Evolutionary conservation across 2,113 vertebrate species (phyloP).

Genomic region (Lampris incognitus): DNA sequence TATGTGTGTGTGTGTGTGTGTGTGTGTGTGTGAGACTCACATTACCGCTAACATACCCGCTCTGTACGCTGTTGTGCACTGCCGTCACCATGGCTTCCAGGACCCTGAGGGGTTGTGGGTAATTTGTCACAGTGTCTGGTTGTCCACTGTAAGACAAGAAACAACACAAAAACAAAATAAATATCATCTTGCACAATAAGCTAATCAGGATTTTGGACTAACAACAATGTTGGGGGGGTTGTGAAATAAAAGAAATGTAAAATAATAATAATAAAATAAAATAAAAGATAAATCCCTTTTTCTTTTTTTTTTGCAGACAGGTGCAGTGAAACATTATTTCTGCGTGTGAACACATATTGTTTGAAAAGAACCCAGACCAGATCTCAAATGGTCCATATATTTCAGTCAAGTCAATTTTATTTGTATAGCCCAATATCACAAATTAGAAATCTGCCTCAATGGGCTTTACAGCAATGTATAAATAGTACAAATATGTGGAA

Average conservation of each 20-base stretch:
- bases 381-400: too few relatives aligned
- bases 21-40: not conserved
- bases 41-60: slow-evolving; percentile 64
- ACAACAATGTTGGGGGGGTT: slow-evolving; percentile 28
- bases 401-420: too few relatives aligned
- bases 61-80: slow-evolving; percentile 77
- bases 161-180: slow-evolving; percentile 32
- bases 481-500: too few relatives aligned
- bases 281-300: too few relatives aligned
- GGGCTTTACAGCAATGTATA: too few relatives aligned
- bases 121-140: slow-evolving; percentile 66
- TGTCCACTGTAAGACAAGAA: slow-evolving; percentile 73
- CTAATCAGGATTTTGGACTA: slow-evolving; percentile 62
- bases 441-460: too few relatives aligned
- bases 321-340: not conserved
- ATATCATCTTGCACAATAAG: slow-evolving; percentile 34
- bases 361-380: too few relatives aligned
- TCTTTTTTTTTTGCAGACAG: not conserved
- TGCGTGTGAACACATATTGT: too few relatives aligned
- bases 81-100: slow-evolving; percentile 78
- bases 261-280: not conserved
- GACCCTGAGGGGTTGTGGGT: slow-evolving; percentile 74
- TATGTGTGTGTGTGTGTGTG: slow-evolving; percentile 16
- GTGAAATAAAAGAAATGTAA: too few relatives aligned
- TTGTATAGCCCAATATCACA: too few relatives aligned